Evolutionary conservation across 2,113 vertebrate species (phyloP), one percentile per base, ranked within the genome.

Genomic region (Prinia subflava): DNA sequence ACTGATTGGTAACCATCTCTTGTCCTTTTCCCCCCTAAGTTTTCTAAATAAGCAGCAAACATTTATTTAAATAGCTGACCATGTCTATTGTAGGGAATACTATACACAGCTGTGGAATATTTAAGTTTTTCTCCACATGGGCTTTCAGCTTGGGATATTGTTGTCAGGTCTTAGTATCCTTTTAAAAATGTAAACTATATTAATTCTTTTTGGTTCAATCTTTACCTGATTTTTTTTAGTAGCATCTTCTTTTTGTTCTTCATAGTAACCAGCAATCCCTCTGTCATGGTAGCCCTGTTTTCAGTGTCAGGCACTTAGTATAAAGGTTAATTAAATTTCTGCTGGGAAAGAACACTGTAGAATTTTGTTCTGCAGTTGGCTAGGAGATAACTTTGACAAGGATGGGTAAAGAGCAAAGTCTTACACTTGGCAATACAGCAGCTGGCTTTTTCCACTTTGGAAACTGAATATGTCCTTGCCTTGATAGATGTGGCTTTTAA

Each of bases 371-470:
- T 76, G 41, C 79, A 53, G 42, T 91, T 95, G 75, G 30, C 67
- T 47, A 13, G 73, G 49, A 84, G 53, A 50, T 78, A 78, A 70
- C 64, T 88, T 74, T n/a, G 59, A n/a, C 70, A 74, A 46, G 73
- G 41, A 79, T 89, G 86, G 44, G 30, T 90, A 39, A 85, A 88
- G 85, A 70, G 33, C 33, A 90, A 87, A n/a, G 62, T 81, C 76
- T 95, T 76, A 60, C 52, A 67, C 30, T 94, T 90, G 90, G 71
- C 82, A 86, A 12, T 82, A 76, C 73, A 87, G 90, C 94, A 96
- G 90, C 93, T 97, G 96, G 52, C 88, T 92, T 96, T 96, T 96
- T 97, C 95, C 93, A 95, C 65, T 94, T 92, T 87, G 94, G 91
- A 96, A 96, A 95, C 53, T 73, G 92, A 94, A 56, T 56, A 89